Evolutionary conservation across 2,888 invertebrate genomes (phyloP), one percentile per base, ranked within the genome.

Genomic region (Arrhopalites spinosus): DNA sequence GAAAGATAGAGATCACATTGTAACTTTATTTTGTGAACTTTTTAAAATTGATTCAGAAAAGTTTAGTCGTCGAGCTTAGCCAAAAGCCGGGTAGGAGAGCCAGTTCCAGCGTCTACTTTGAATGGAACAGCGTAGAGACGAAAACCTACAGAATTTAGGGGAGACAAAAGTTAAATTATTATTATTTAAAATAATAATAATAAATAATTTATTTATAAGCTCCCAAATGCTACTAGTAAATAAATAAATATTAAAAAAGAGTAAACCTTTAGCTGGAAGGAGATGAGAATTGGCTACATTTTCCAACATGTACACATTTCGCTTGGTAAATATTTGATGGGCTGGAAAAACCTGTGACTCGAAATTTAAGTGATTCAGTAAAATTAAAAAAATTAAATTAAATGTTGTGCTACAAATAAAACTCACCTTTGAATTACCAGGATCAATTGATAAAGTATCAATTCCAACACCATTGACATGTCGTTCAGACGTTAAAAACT

Each of bases 111-210:
- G n/a, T 69, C 64, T 0, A 80, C 79, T 74, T 81, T 81, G 69
- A 81, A 79, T 15, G 81, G 81, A 3, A 81, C 76, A 3, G 76
- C 73, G 78, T 77, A 78, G 23, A 80, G 20, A 15, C 73, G 75
- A 30, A 79, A 81, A 1, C 76, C 79, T 17, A 53, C 61, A 1
- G 79, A 36, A 7, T 7, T 53, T 73, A 8, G 59, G 59, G n/a
- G 77, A 75, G 5, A 78, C 67, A 30, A 75, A 68, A 61, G 77
- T 75, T 17, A 78, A 56, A 69, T 78, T 78, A 36, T 36, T 36
- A 36, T 36, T 36, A 7, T 36, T 36, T 3, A 36, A 36, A 36
- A 36, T 36, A 11, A 36, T 36, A 11, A 7, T 11, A 36, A 36
- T 36, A 36, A 11, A 36, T 11, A 36, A 36, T n/a, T n/a, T n/a